Base-by-base conservation (phyloP, 2,888 invertebrate genomes). In the Sinopyrophorus schimmeli region DNA sequence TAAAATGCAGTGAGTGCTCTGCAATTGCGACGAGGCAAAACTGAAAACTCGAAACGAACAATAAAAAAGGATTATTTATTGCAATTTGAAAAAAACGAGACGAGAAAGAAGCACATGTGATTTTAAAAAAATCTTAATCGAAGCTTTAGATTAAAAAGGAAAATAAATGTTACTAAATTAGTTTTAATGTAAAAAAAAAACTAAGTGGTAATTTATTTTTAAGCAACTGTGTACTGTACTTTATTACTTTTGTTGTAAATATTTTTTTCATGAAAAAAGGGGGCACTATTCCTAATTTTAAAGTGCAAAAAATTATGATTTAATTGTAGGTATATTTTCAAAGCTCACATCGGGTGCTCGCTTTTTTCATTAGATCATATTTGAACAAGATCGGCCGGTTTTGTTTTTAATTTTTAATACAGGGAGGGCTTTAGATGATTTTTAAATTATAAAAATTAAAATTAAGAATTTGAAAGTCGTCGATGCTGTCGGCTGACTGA, bases 261-360 rank as follows among this genome's bases (percentile, higher is more conserved):
- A 47, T 23, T 27, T 14, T 41, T 32, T n/a, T 32, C 47, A 27
- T 16, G 39, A 41, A 35, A 40, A 26, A 37, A 35, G 60, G 60
- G 60, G 59, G 59, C 59, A 46, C 20, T 51, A n/a, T 58, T 60
- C 59, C 60, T 59, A 59, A 55, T 55, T 58, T 58, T 39, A 58
- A 55, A 59, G 60, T 60, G 60, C 60, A 60, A 60, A 59, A 57
- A 39, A 40, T 40, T 39, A 31, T 15, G 37, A 26, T 37, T 27
- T 27, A 10, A 27, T 28, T 26, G 18, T 50, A 20, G 11, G 31
- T 44, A 38, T 17, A 49, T 43, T 43, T 39, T 34, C 26, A 15
- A 39, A 26, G 43, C 43, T 38, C 31, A 38, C 15, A 30, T 28
- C 35, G 26, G 41, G 42, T 49, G 49, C 49, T 43, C 49, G 28